These are phyloP conservation scores for Hydractinia symbiolongicarpus DNA, from an alignment of 30 jellyfish, hydroid and myxozoan species.

Conservation along the genomic window DNA sequence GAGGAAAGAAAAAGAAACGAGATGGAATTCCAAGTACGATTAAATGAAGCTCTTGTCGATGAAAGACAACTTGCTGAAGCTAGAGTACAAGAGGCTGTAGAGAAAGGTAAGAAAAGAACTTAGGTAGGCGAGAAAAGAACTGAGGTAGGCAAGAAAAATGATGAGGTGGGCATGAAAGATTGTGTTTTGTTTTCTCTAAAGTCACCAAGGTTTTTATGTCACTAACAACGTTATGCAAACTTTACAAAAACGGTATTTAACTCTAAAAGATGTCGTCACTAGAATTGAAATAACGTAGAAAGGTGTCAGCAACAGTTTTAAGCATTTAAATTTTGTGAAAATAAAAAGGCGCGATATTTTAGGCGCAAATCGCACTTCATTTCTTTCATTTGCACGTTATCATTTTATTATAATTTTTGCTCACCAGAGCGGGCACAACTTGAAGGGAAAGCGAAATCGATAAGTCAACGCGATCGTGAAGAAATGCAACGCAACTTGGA, in stretches of 20 bases:
- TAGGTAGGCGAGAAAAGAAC: no score
- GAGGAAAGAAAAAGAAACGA: conserved; percentile 34
- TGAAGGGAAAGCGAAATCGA: conserved; percentile 51
- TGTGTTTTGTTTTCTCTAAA: no score
- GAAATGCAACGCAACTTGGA: conserved; percentile 78
- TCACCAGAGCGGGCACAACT: conserved; percentile 58
- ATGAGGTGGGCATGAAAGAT: no score
- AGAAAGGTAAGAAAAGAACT: conserved; percentile 32
- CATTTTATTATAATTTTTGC: no score
- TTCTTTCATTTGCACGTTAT: neutral
- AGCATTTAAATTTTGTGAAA: no score
- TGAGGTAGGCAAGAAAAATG: no score
- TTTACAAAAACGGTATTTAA: no score
- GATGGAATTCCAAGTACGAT: conserved; percentile 17
- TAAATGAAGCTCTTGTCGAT: conserved; percentile 58
- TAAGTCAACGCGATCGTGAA: conserved; percentile 67
- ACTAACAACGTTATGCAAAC: no score
- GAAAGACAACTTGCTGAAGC: conserved; percentile 53
- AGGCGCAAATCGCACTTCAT: neutral
- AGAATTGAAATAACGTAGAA: no score
- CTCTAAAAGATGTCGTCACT: no score
- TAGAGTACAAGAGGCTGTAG: conserved; percentile 46
- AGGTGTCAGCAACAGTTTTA: no score
- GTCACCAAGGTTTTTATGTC: no score
- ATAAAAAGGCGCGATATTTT: neutral